These are phyloP conservation scores for Zaprionus vittiger DNA, from an alignment of 1,140 invertebrate genomes.

Conservation along the genomic window DNA sequence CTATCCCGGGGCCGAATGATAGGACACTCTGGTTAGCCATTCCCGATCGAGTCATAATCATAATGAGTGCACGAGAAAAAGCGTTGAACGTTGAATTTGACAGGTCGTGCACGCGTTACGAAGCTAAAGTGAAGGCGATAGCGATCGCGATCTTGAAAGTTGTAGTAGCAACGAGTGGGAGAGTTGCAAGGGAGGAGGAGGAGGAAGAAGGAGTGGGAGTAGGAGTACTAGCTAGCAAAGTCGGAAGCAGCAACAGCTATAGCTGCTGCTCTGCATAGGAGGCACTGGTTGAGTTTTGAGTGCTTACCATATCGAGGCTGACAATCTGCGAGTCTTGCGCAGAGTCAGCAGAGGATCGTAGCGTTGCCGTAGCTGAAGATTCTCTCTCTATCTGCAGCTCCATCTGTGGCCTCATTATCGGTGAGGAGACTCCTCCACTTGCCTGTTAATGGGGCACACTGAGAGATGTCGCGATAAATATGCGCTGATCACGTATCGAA, in stretches of 20 bases:
- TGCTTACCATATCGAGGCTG: constrained; percentile 75
- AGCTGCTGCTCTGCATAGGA: constrained; percentile 70
- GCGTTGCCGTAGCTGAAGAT: constrained; percentile 32
- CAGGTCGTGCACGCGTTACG: constrained; percentile 79
- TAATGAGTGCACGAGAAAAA: constrained; percentile 77
- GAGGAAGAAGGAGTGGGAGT: constrained; percentile 19
- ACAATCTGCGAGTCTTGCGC: constrained; percentile 41
- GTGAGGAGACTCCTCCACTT: constrained; percentile 18
- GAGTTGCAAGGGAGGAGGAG: background rate
- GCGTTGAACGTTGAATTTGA: constrained; percentile 62
- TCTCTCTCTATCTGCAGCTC: constrained; percentile 58
- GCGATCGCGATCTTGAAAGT: constrained; percentile 45
- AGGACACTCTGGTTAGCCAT: background rate
- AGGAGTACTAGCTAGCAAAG: constrained; percentile 3
- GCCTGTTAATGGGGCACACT: constrained; percentile 67
- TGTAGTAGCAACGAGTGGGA: constrained; percentile 11
- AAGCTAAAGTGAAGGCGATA: constrained; percentile 38
- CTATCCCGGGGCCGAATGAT: background rate
- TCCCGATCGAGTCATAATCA: constrained; percentile 66
- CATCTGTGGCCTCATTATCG: constrained; percentile 77
- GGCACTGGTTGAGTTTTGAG: constrained; percentile 69
- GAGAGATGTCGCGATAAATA: constrained; percentile 75
- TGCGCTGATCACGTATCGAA: constrained; percentile 77
- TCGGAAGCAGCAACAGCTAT: background rate
- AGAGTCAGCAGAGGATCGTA: background rate